Evolutionary conservation across 2,113 vertebrate species (phyloP).

Genomic region (Caretta caretta): DNA sequence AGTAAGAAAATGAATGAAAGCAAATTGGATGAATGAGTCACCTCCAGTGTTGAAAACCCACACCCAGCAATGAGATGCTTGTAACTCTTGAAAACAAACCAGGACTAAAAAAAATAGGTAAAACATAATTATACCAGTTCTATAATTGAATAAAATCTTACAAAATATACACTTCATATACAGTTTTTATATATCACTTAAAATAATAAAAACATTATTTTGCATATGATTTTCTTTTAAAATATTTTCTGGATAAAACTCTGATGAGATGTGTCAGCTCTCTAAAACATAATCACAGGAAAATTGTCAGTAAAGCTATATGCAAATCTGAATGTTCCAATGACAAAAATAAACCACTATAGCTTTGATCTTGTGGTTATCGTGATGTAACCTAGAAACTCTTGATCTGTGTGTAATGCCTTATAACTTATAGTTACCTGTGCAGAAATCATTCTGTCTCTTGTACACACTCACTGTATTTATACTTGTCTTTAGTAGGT

Average conservation of each 20-base stretch:
- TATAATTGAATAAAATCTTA: slow-evolving; percentile 12
- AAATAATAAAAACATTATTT: slow-evolving; percentile 21
- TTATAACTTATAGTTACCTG: slow-evolving; percentile 54
- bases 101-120: neutral
- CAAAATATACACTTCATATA: neutral
- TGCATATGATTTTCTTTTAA: slow-evolving; percentile 46
- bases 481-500: slow-evolving; percentile 45
- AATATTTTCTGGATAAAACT: slow-evolving; percentile 56
- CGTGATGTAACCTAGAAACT: slow-evolving; percentile 68
- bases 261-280: slow-evolving; percentile 30
- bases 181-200: slow-evolving; percentile 18
- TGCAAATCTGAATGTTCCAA: slow-evolving; percentile 60
- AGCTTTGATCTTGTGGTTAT: slow-evolving; percentile 69
- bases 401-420: slow-evolving; percentile 60
- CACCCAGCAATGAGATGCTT: slow-evolving; percentile 2
- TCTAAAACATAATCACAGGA: slow-evolving; percentile 38
- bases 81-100: slow-evolving; percentile 28
- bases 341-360: slow-evolving; percentile 69
- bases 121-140: slow-evolving; percentile 34
- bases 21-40: slow-evolving; percentile 57
- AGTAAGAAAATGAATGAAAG: slow-evolving; percentile 37
- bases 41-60: slow-evolving; percentile 36
- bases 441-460: slow-evolving; percentile 27
- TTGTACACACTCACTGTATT: slow-evolving; percentile 56
- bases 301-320: slow-evolving; percentile 51